Percentiles rank a stretch among this genome's conserved stretches.
phyloP scores from a whole-genome alignment of 2,888 invertebrate species.

The Oxytorus armatus region DNA sequence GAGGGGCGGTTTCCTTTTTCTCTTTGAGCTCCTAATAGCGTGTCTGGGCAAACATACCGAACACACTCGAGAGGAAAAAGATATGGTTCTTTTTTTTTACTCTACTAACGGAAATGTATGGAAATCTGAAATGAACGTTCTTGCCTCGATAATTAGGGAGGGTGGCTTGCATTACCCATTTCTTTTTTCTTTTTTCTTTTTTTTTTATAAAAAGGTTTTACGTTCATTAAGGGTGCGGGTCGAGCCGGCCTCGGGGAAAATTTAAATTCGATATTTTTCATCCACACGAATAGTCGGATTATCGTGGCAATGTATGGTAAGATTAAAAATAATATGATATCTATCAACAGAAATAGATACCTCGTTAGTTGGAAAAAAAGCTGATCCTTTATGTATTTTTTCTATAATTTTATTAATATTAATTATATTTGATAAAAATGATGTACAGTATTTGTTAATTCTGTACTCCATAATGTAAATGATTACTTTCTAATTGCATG shows the following conservation, averaged over 20 bases:
- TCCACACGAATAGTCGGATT: not conserved
- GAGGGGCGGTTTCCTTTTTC: not conserved
- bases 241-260: not conserved
- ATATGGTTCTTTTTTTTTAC: slow-evolving; percentile 13
- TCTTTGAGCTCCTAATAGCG: slow-evolving; percentile 48
- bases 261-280: not conserved
- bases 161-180: not conserved
- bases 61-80: slow-evolving; percentile 28
- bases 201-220: slow-evolving; percentile 10
- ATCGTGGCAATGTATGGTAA: not conserved
- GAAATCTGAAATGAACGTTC: slow-evolving; percentile 37
- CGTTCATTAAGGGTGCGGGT: not conserved
- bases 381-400: too few relatives aligned
- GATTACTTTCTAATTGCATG: too few relatives aligned
- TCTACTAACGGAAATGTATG: slow-evolving; percentile 11
- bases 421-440: too few relatives aligned
- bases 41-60: slow-evolving; percentile 50
- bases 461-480: too few relatives aligned
- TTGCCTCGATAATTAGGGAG: slow-evolving; percentile 40
- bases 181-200: not conserved
- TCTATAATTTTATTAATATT: too few relatives aligned
- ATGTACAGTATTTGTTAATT: too few relatives aligned
- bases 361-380: too few relatives aligned
- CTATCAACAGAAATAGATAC: too few relatives aligned
- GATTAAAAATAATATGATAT: not conserved